A percentile compares a stretch with the other conserved stretches of the same genome.
phyloP scores from a whole-genome alignment of 2,888 invertebrate genomes.

The Julus scandinavius region DNA sequence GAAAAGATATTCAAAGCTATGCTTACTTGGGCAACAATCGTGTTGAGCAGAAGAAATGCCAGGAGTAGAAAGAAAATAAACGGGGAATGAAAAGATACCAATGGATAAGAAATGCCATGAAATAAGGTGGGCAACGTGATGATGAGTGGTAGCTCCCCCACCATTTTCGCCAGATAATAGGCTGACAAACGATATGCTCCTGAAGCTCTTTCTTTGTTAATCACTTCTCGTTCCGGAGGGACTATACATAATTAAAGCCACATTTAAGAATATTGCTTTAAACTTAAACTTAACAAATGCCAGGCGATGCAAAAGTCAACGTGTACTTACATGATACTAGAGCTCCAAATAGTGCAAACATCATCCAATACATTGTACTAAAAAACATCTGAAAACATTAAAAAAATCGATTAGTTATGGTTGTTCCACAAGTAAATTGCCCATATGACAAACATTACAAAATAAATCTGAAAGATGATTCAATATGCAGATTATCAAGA shows the following conservation, averaged over 20 bases:
- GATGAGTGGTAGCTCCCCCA: conserved; percentile 80
- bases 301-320: neutral
- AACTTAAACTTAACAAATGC: neutral
- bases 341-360: conserved; percentile 81
- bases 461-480: neutral
- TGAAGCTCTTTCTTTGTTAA: conserved; percentile 81
- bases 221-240: conserved; percentile 81
- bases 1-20: neutral
- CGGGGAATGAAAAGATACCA: conserved; percentile 76
- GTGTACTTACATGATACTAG: conserved; percentile 78
- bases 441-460: neutral
- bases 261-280: neutral
- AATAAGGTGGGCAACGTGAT: conserved; percentile 80
- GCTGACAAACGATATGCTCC: conserved; percentile 83
- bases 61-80: conserved; percentile 77
- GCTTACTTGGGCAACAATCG: conserved; percentile 76
- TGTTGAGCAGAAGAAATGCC: conserved; percentile 76
- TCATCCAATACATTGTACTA: conserved; percentile 84
- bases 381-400: conserved; percentile 75
- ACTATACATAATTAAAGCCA: conserved; percentile 68
- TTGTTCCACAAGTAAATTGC: neutral
- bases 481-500: too few species aligned
- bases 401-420: neutral
- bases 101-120: conserved; percentile 80
- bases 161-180: conserved; percentile 84